Conservation (phyloP, 2,888 invertebrate species). For the Dynastes grantii region DNA sequence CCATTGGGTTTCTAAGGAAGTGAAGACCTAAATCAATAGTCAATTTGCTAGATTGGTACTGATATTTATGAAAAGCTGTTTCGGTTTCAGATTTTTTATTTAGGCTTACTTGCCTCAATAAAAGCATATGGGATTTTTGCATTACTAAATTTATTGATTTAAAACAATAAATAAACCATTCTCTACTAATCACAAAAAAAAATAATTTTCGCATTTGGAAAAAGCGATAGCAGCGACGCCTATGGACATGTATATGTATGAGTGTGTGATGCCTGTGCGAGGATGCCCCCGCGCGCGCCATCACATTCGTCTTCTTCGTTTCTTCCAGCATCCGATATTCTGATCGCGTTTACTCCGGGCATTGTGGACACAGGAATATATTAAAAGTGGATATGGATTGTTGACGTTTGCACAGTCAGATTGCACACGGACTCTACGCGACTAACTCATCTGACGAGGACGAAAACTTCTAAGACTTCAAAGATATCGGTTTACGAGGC, state of each 20-base stretch:
- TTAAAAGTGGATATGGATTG: conserved; percentile 70
- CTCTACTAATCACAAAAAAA: too few relatives aligned
- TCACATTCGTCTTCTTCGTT: conserved; percentile 52
- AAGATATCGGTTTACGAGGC: conserved; percentile 51
- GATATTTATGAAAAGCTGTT: too few relatives aligned
- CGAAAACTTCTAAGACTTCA: conserved; percentile 50
- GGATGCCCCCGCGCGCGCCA: conserved; percentile 10
- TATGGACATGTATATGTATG: conserved; percentile 27
- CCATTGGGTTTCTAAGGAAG: too few relatives aligned
- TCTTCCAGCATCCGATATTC: conserved; percentile 67
- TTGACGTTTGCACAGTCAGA: conserved; percentile 68
- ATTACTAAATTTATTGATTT: too few relatives aligned
- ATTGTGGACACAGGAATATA: conserved; percentile 71
- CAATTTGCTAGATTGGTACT: too few relatives aligned
- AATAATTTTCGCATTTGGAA: too few relatives aligned
- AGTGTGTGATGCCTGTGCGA: conserved; percentile 18
- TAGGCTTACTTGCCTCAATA: too few relatives aligned
- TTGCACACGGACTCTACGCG: conserved; percentile 50
- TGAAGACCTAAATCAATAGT: too few relatives aligned
- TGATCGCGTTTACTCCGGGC: conserved; percentile 68
- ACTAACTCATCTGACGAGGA: conserved; percentile 40
- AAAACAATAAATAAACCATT: too few relatives aligned
- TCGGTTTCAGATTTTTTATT: too few relatives aligned
- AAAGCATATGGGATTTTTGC: too few relatives aligned
- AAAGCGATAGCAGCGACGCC: conserved; percentile 2